Percentiles rank a stretch among this genome's conserved stretches.
phyloP scores from a whole-genome alignment of 2,888 invertebrate genomes.

The Eueremaeus valkanovi region DNA sequence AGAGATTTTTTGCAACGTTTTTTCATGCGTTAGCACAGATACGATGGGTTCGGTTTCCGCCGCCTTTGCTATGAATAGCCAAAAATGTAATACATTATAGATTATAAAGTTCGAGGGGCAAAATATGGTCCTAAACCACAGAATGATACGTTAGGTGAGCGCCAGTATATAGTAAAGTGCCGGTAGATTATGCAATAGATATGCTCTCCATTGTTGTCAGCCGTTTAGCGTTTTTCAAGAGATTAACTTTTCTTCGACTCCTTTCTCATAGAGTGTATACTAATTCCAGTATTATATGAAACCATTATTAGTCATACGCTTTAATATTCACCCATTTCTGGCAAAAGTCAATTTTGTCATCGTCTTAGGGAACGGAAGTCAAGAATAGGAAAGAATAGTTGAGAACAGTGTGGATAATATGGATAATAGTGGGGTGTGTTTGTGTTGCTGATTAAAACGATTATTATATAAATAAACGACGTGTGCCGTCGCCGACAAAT shows the following conservation, averaged over 20 bases:
- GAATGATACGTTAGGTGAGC: slow-evolving; percentile 9
- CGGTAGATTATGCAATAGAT: slow-evolving; percentile 7
- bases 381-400: no score
- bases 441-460: slow-evolving; percentile 5
- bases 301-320: slow-evolving; percentile 24
- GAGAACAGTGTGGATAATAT: no score
- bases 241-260: slow-evolving; percentile 9
- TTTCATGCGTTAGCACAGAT: background rate
- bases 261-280: no score
- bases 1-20: background rate
- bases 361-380: slow-evolving; percentile 25
- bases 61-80: background rate
- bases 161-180: background rate
- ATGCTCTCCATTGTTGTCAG: slow-evolving; percentile 9
- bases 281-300: background rate
- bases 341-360: slow-evolving; percentile 19
- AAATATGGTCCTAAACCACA: slow-evolving; percentile 28
- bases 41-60: slow-evolving; percentile 20
- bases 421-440: slow-evolving; percentile 7
- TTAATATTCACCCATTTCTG: slow-evolving; percentile 30
- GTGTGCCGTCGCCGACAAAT: slow-evolving; percentile 14
- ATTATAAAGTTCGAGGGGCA: slow-evolving; percentile 15
- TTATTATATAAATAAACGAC: background rate
- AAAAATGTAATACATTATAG: slow-evolving; percentile 28
- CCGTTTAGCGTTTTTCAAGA: slow-evolving; percentile 20